A percentile compares a stretch with the other conserved stretches of the same genome.
These are phyloP conservation scores for Alfaro cultratus DNA, from an alignment of 2,797 vertebrate genomes.

Conservation along the genomic window DNA sequence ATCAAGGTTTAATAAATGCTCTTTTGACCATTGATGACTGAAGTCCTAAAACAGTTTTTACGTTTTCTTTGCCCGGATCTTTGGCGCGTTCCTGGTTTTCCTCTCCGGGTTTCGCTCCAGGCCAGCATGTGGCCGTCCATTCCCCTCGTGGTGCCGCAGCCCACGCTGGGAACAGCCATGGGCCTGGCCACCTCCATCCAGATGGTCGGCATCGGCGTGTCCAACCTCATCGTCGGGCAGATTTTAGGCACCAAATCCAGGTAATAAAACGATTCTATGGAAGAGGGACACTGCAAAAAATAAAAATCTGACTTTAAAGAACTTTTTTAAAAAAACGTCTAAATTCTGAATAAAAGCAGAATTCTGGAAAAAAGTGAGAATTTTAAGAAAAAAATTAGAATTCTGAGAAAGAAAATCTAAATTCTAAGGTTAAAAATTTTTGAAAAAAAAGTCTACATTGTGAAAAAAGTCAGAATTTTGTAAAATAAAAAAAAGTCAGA, in stretches of 20 bases:
- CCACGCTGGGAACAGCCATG: constrained; percentile 85
- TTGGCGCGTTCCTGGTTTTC: neutral
- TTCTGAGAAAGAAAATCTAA: too few species aligned
- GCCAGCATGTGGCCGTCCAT: constrained; percentile 88
- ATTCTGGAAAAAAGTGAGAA: too few species aligned
- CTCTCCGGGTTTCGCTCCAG: constrained; percentile 58
- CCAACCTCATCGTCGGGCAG: constrained; percentile 84
- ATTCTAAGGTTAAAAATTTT: too few species aligned
- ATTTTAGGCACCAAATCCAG: constrained; percentile 84
- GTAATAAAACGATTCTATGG: constrained; percentile 46
- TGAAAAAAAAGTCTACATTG: too few species aligned
- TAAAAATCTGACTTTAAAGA: too few species aligned
- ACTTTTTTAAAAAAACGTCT: too few species aligned
- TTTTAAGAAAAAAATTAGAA: too few species aligned
- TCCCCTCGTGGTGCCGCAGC: constrained; percentile 85
- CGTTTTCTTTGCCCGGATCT: neutral
- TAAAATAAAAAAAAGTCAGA: too few species aligned
- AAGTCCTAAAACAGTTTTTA: neutral
- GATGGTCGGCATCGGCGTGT: constrained; percentile 85
- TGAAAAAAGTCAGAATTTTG: too few species aligned
- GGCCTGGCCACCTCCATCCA: constrained; percentile 86
- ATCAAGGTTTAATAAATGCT: neutral
- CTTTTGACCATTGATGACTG: neutral
- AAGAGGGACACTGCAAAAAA: too few species aligned
- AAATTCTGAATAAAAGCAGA: too few species aligned